Base-by-base conservation (phyloP, 2,113 vertebrate genomes). In the Antennarius striatus region DNA sequence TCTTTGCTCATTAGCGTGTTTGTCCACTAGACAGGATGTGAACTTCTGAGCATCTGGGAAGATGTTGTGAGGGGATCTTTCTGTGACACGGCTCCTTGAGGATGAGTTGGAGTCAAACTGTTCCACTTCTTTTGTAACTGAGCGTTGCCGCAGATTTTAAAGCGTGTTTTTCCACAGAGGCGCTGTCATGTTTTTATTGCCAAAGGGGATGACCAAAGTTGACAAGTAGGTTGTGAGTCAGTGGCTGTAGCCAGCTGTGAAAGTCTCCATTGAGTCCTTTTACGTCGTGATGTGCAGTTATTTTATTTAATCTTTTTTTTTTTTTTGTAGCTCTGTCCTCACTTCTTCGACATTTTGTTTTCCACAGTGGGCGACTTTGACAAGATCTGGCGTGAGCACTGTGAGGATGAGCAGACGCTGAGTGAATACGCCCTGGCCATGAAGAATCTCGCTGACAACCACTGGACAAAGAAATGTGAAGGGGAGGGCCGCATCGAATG, bases 381-480 rank as follows among this genome's bases (percentile, higher is more conserved):
- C 78, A 98, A 96, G 91, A 98, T 99, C 84, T 99, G 97, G 98
- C 93, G 95, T 45, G 97, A 99, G 84, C 98, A 99, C 88, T 99
- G 97, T 71, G 94, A 98, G 85, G 97, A 99, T 84, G 97, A 98
- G 75, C 96, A 95, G 90, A 98, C 94, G 1, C 93, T 99, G 42
- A 96, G 94, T 81, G 96, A 98, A 92, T 99, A 99, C 75, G 98
- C 97, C 77, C 92, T 96, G 69, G 98, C 98, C 89, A 99, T 99
- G 98, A 99, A 97, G 92, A 98, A 95, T 83, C 92, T 99, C 16
- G 98, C 98, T 11, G 96, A 98, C 93, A 95, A 95, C 93, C 96
- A 99, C 90, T 99, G 98, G 98, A 90, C 94, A 67, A 96, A 94
- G 86, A 96, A 92, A 72, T 95, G 93, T 73, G 97, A 99, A 82